Percentiles rank a stretch among this genome's conserved stretches.
phyloP scores from a whole-genome alignment of 92 coral and sea anemone genomes.

The Hydrozoanthus gracilis region DNA sequence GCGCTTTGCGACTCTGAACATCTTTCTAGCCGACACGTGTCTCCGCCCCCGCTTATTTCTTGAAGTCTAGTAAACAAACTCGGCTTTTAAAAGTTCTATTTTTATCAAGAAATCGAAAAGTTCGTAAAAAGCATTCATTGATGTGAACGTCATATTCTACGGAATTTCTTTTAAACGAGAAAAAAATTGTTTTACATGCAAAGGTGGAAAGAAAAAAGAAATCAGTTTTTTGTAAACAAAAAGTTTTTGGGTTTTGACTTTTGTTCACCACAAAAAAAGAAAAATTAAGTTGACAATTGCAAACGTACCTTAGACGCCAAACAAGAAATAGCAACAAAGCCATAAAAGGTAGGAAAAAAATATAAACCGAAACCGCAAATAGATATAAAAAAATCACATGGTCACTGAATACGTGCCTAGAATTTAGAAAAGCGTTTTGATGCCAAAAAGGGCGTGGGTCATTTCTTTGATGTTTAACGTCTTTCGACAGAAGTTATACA shows the following conservation, averaged over 20 bases:
- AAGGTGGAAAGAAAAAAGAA: neutral
- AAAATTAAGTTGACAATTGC: neutral
- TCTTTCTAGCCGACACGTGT: no score
- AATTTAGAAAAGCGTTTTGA: neutral
- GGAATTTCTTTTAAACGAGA: neutral
- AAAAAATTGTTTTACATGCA: no score
- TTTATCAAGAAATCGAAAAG: no score
- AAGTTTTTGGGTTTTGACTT: neutral
- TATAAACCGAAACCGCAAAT: constrained; percentile 13
- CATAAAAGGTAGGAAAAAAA: neutral
- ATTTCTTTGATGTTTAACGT: constrained; percentile 11
- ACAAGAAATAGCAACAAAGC: neutral
- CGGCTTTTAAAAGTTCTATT: no score
- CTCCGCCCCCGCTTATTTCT: no score
- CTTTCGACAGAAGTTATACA: neutral
- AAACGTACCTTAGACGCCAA: constrained; percentile 8
- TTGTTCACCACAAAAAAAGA: no score
- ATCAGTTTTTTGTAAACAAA: neutral
- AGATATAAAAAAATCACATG: constrained; percentile 27
- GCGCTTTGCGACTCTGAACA: no score
- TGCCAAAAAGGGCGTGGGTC: constrained; percentile 39
- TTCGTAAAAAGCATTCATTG: no score
- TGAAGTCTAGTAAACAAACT: no score
- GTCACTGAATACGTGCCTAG: constrained; percentile 31
- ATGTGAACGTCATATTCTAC: no score